Evolutionary conservation across 2,113 vertebrate genomes (phyloP).

Genomic region (Eulemur rufifrons): DNA sequence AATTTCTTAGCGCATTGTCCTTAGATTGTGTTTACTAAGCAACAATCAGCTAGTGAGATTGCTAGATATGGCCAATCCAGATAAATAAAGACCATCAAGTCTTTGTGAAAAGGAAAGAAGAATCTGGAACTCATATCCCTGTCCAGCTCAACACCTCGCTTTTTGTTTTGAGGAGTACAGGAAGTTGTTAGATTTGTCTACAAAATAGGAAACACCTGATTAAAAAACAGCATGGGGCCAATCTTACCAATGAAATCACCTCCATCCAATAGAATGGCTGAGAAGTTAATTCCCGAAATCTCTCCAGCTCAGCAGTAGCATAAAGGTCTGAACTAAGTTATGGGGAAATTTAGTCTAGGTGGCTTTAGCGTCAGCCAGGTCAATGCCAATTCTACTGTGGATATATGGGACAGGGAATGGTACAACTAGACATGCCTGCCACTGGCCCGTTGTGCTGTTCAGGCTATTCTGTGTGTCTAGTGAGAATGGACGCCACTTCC

Average conservation of each 20-base stretch:
- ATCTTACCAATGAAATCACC: not conserved
- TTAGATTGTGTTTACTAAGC: not conserved
- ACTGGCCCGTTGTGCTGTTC: not conserved
- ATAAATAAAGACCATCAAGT: not conserved
- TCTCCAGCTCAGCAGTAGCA: not conserved
- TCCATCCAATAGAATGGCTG: not conserved
- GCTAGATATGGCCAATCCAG: not conserved
- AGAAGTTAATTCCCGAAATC: not conserved
- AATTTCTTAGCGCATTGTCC: not conserved
- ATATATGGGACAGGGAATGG: not conserved
- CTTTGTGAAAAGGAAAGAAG: not conserved
- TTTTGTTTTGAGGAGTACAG: not conserved
- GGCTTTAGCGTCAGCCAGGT: not conserved
- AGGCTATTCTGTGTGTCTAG: not conserved
- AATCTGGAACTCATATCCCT: not conserved
- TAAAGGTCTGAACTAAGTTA: not conserved
- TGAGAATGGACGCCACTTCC: not conserved
- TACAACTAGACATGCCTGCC: not conserved
- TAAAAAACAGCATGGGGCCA: not conserved
- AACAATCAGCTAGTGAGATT: not conserved
- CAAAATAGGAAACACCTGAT: not conserved
- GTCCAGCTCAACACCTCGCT: not conserved
- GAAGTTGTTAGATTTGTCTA: not conserved
- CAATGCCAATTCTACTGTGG: not conserved
- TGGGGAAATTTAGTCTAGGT: not conserved